Evolutionary conservation across 2,888 invertebrate genomes (phyloP).

Genomic region (Ormia ochracea): DNA sequence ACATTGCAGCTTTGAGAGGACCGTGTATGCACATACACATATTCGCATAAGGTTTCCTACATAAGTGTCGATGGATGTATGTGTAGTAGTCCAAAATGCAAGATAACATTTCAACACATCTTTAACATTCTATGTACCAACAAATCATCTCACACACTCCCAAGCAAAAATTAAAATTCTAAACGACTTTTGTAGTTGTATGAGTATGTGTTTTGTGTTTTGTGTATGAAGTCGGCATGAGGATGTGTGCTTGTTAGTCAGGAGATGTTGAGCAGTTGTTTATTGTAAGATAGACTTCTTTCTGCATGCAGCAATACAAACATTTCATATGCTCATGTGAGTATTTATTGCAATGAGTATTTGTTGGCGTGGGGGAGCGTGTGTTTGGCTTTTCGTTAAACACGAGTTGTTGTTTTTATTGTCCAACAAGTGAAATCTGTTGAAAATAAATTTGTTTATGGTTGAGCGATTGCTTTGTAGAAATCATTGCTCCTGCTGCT

Average conservation of each 20-base stretch:
- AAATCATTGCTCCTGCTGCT: constrained; percentile 16
- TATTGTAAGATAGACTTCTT: constrained; percentile 29
- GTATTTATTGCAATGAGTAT: not conserved
- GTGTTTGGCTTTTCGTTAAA: not conserved
- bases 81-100: constrained; percentile 18
- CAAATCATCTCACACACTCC: not conserved
- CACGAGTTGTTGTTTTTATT: not conserved
- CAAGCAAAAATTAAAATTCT: not conserved
- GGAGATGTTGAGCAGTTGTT: constrained; percentile 52
- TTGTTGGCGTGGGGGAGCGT: not conserved
- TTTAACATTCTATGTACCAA: constrained; percentile 46
- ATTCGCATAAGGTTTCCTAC: not conserved
- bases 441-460: constrained; percentile 58
- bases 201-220: not conserved
- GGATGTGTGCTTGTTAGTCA: not conserved
- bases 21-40: not conserved
- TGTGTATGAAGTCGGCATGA: too few species aligned
- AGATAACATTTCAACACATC: constrained; percentile 58
- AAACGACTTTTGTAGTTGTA: not conserved
- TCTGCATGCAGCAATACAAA: constrained; percentile 10
- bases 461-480: constrained; percentile 53
- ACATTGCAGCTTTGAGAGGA: constrained; percentile 23
- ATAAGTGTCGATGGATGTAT: not conserved
- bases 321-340: not conserved
- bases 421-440: constrained; percentile 44